Evolutionary conservation across 2,797 vertebrate species (phyloP).

Genomic region (Staurois parvus): DNA sequence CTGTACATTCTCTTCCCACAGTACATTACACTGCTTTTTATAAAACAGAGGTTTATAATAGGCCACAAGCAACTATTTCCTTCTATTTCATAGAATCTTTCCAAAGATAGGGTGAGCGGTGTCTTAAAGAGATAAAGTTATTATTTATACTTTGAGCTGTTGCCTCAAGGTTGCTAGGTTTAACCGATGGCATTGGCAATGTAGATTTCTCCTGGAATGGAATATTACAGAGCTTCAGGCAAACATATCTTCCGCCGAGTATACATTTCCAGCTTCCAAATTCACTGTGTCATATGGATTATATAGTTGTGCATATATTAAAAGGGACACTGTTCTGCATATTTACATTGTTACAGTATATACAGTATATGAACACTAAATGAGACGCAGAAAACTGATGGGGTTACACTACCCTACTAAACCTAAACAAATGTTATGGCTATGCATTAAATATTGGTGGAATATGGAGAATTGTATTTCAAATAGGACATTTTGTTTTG

Average conservation of each 20-base stretch:
- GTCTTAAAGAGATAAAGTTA: conserved; percentile 22
- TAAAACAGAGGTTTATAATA: not conserved
- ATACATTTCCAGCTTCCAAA: not conserved
- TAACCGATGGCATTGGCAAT: not conserved
- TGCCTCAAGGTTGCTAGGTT: not conserved
- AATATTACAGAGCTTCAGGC: conserved; percentile 5
- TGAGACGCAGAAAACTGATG: not conserved
- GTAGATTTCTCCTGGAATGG: conserved; percentile 17
- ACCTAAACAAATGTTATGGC: too few relatives aligned
- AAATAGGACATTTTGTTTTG: too few relatives aligned
- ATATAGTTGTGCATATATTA: not conserved
- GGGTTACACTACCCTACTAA: too few relatives aligned
- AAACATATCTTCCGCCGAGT: conserved; percentile 5
- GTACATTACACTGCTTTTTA: not conserved
- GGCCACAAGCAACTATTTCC: not conserved
- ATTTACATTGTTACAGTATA: not conserved
- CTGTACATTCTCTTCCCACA: not conserved
- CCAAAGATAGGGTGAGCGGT: conserved; percentile 3
- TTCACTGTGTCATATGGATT: not conserved
- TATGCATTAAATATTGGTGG: too few relatives aligned
- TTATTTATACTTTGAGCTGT: not conserved
- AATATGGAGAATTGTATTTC: too few relatives aligned
- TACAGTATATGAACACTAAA: not conserved
- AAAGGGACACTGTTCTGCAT: not conserved
- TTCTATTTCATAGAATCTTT: not conserved